These are phyloP conservation scores for Microtus richardsoni DNA, from an alignment of 2,113 vertebrate species.

Conservation along the genomic window DNA sequence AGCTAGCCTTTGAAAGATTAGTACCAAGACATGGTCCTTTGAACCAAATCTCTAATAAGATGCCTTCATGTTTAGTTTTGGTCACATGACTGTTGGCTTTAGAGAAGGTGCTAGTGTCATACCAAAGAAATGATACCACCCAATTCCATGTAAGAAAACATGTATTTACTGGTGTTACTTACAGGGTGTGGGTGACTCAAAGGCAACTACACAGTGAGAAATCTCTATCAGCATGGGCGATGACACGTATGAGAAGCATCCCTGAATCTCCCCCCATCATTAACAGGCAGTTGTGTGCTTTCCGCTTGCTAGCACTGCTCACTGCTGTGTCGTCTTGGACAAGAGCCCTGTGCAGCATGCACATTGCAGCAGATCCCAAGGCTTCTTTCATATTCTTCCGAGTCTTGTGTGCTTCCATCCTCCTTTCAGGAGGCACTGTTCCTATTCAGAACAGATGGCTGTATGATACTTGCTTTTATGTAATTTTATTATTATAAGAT, in stretches of 20 bases:
- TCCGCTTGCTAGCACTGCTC: too few species aligned
- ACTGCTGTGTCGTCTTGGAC: background rate
- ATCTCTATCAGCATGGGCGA: background rate
- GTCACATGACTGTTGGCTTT: background rate
- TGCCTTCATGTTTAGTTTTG: background rate
- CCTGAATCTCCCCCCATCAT: background rate
- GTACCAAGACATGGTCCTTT: background rate
- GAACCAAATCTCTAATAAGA: background rate
- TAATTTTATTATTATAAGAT: slow-evolving; percentile 18
- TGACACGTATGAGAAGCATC: background rate
- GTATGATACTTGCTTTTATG: background rate
- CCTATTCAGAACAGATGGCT: background rate
- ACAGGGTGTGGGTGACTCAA: background rate
- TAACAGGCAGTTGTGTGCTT: background rate
- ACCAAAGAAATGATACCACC: too few species aligned
- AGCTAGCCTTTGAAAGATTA: background rate
- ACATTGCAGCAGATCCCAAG: too few species aligned
- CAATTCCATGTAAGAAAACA: background rate
- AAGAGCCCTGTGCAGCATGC: accelerated
- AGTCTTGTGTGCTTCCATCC: background rate
- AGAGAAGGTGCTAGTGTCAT: background rate
- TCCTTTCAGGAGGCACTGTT: background rate
- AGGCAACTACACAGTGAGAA: background rate
- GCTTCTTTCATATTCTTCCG: background rate
- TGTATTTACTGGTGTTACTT: background rate